phyloP scores from a whole-genome alignment of 2,888 invertebrate genomes.

The Luperina nickerlii region DNA sequence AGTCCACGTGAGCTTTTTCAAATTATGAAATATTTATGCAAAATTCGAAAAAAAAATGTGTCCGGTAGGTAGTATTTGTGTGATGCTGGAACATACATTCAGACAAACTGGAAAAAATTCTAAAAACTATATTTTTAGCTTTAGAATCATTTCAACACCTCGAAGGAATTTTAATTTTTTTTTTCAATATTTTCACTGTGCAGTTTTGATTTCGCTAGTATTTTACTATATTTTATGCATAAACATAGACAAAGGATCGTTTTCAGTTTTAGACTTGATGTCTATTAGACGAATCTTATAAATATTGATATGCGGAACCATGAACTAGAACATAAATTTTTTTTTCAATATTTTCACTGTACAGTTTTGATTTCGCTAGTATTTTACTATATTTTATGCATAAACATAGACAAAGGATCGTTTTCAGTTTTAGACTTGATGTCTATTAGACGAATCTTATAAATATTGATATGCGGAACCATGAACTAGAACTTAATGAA shows the following conservation, averaged over 20 bases:
- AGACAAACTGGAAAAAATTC: too few species aligned
- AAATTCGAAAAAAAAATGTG: too few species aligned
- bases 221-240: not conserved
- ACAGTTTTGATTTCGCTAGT: not conserved
- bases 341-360: not conserved
- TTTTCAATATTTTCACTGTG: not conserved
- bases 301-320: slow-evolving; percentile 41
- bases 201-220: not conserved
- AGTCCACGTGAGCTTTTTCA: too few species aligned
- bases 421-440: slow-evolving; percentile 8
- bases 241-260: not conserved
- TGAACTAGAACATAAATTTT: too few species aligned
- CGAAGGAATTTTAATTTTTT: too few species aligned
- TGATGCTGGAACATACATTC: too few species aligned
- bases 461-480: slow-evolving; percentile 41
- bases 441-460: not conserved
- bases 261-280: slow-evolving; percentile 9
- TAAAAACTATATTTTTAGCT: too few species aligned
- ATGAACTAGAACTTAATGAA: slow-evolving; percentile 39
- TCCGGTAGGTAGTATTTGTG: too few species aligned
- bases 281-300: not conserved
- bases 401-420: not conserved
- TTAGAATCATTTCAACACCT: too few species aligned
- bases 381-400: not conserved
- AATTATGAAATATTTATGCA: too few species aligned